Evolutionary conservation across 2,797 vertebrate genomes (phyloP).

Genomic region (Arrhamphus sclerolepis): DNA sequence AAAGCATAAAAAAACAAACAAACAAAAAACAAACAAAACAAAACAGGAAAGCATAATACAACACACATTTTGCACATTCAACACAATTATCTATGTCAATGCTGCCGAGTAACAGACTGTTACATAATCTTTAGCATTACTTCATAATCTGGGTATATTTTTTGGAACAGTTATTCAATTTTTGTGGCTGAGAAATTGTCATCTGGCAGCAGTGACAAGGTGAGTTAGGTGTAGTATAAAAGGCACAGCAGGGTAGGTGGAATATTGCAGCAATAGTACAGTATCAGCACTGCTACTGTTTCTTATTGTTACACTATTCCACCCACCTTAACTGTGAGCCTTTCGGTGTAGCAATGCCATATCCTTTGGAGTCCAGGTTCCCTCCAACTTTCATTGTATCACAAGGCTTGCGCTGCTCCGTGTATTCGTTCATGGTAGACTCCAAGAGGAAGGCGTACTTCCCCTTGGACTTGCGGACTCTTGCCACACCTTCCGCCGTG

Average conservation of each 20-base stretch:
- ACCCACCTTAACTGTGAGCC: conserved; percentile 99
- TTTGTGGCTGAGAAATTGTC: conserved; percentile 28
- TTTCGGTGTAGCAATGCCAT: conserved; percentile 98
- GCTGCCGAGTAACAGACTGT: conserved; percentile 61
- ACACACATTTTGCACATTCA: conserved; percentile 38
- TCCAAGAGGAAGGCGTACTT: conserved; percentile 99
- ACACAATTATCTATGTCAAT: conserved; percentile 39
- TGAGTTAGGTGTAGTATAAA: conserved; percentile 70
- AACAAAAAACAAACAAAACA: not conserved
- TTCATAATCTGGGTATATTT: not conserved
- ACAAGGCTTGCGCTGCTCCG: conserved; percentile 98
- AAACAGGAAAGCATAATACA: conserved; percentile 2
- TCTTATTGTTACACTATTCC: conserved; percentile 98
- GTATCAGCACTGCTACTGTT: conserved; percentile 64
- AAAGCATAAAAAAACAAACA: not conserved
- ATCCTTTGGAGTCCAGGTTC: conserved; percentile 99
- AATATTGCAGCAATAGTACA: conserved; percentile 98
- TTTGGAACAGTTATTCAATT: not conserved
- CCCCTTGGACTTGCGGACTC: conserved; percentile 98
- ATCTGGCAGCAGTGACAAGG: conserved; percentile 62
- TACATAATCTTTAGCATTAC: not conserved
- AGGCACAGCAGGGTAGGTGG: conserved; percentile 99
- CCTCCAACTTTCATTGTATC: conserved; percentile 99
- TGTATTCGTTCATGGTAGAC: conserved; percentile 99
- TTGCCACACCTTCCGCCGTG: conserved; percentile 95